Percentiles rank a stretch among this genome's conserved stretches.
Evolutionary conservation across 2,888 invertebrate species (phyloP).

Genomic region (Dyspetes luteomarginatus): DNA sequence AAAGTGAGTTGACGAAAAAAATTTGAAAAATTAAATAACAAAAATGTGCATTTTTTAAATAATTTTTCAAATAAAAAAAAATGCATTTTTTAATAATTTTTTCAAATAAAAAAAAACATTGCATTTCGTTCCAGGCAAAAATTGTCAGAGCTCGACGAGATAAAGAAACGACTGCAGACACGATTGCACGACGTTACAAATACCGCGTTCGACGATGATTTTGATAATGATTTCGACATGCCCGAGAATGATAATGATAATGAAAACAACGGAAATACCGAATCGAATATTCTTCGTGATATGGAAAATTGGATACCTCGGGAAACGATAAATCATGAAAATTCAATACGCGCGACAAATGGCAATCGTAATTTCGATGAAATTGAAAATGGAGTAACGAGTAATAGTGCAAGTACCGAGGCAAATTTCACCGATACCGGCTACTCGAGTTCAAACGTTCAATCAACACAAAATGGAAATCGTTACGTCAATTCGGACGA

Average conservation of each 20-base stretch:
- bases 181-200: constrained; percentile 86
- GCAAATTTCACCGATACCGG: constrained; percentile 68
- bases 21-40: constrained; percentile 1
- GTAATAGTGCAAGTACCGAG: constrained; percentile 59
- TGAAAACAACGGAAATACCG: constrained; percentile 67
- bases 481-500: constrained; percentile 47
- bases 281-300: constrained; percentile 49
- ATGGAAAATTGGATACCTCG: constrained; percentile 59
- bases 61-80: neutral
- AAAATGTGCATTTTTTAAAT: neutral
- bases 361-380: constrained; percentile 45
- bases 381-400: constrained; percentile 40
- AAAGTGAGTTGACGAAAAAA: constrained; percentile 75
- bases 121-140: too few species aligned
- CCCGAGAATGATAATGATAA: constrained; percentile 72
- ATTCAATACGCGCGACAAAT: too few species aligned
- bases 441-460: constrained; percentile 67
- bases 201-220: constrained; percentile 85
- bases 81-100: constrained; percentile 1
- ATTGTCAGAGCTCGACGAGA: constrained; percentile 87
- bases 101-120: too few species aligned
- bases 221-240: constrained; percentile 85
- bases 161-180: constrained; percentile 86
- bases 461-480: constrained; percentile 60
- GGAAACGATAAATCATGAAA: too few species aligned